phyloP scores from a whole-genome alignment of 2,113 vertebrate species.

The Holacanthus passer region DNA sequence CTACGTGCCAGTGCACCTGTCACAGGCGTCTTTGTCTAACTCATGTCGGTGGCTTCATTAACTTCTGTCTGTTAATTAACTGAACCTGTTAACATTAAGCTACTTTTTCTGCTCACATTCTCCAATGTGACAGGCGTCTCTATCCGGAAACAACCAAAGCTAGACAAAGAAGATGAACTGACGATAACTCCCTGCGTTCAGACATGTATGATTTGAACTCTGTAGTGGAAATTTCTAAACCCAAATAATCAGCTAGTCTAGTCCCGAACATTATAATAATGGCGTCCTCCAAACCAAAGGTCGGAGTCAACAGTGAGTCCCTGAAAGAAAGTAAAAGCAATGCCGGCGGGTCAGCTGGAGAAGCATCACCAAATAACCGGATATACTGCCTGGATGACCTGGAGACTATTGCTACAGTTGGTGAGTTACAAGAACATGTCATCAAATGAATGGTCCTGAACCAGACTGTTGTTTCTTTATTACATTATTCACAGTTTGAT shows the following conservation, averaged over 20 bases:
- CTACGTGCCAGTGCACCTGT: constrained; percentile 50
- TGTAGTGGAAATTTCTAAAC: constrained; percentile 5
- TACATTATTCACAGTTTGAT: neutral
- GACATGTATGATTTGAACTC: constrained; percentile 40
- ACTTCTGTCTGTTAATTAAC: fast-evolving
- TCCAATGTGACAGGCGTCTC: neutral
- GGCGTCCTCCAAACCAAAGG: constrained; percentile 82
- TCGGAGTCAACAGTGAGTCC: constrained; percentile 71
- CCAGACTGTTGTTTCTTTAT: neutral
- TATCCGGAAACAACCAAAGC: neutral
- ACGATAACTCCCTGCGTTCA: neutral
- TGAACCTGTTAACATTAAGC: too few relatives aligned
- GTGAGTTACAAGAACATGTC: constrained; percentile 80
- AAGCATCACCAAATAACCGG: constrained; percentile 64
- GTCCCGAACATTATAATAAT: constrained; percentile 52
- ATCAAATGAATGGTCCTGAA: neutral
- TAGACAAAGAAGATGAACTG: constrained; percentile 46
- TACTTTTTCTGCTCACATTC: neutral
- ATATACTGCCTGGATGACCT: constrained; percentile 87
- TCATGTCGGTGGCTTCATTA: neutral
- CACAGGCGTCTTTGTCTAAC: constrained; percentile 43
- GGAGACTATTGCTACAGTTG: constrained; percentile 91
- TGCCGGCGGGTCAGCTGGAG: constrained; percentile 59
- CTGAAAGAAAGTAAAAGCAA: constrained; percentile 72
- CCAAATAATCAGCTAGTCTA: constrained; percentile 2